Evolutionary conservation across 2,113 vertebrate species (phyloP), one percentile per base, ranked within the genome.

Genomic region (Meriones unguiculatus): DNA sequence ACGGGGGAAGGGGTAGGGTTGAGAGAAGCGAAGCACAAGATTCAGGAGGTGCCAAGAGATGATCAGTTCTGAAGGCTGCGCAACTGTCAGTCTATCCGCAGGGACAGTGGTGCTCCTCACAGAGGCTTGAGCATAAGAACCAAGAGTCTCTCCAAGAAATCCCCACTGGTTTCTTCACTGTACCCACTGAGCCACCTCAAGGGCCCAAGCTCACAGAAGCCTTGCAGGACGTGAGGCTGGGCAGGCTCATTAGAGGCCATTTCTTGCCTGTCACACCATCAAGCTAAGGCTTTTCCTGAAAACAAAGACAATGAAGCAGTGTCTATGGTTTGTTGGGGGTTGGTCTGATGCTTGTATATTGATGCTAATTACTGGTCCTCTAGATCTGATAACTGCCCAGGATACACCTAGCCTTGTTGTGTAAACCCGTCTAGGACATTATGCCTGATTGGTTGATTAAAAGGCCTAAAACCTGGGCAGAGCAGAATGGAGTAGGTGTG

Each of bases 1-100:
- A 1, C 7, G 13, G 24, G 75, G 59, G 28, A 22, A 12, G 62
- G 32, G 50, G 10, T 0, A 1, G 14, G 15, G 62, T 0, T 4
- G 24, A 86, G 24, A 86, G 38, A 52, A 69, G 12, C 8, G 20
- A 20, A 32, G 24, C 11, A 52, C 25, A 57, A 32, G 0, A 62
- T 57, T 72, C 35, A 0, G 75, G 64, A 92, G 59, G 52, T 20
- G 8, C n/a, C 10, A n/a, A 77, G 2, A 25, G 8, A 4, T 17
- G 30, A 75, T 46, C 28, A 41, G 20, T 78, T 64, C 80, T 38
- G 22, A 81, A 87, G 67, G 32, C 17, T 6, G 17, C n/a, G 54
- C 3, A 14, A 41, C 24, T n/a, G 72, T 62, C 69, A 64, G 5
- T 41, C 30, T 52, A 20, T 35, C n/a, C 57, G 15, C 10, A 22